Percentiles rank a stretch among this genome's conserved stretches.
phyloP scores from a whole-genome alignment of 2,888 invertebrate genomes.

The Leucania comma region DNA sequence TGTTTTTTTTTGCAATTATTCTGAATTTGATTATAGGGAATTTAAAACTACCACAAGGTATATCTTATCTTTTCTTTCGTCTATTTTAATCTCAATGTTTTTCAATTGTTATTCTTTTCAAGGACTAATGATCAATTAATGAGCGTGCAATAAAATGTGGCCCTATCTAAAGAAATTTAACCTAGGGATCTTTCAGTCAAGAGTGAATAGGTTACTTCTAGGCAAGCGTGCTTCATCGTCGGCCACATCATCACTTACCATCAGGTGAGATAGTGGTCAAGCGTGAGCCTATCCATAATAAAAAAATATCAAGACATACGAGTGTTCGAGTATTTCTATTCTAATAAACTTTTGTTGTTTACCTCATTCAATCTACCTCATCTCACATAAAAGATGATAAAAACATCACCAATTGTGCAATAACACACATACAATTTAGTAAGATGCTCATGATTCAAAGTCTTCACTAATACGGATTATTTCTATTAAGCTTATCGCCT shows the following conservation, averaged over 20 bases:
- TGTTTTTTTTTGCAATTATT: conserved; percentile 16
- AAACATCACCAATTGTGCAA: background rate
- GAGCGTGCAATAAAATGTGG: background rate
- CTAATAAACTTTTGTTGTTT: background rate
- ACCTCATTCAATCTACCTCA: background rate
- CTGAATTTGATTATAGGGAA: background rate
- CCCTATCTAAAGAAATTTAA: background rate
- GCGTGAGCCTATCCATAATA: too few relatives aligned
- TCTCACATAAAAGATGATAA: background rate
- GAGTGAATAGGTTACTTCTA: too few relatives aligned
- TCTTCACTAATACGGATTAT: conserved; percentile 12
- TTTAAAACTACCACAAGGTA: background rate
- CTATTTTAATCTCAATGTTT: too few relatives aligned
- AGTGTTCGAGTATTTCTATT: background rate
- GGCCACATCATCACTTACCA: too few relatives aligned
- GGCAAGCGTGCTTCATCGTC: too few relatives aligned
- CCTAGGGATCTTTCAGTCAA: too few relatives aligned
- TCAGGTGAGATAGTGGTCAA: too few relatives aligned
- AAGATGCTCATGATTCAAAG: background rate
- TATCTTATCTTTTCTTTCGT: too few relatives aligned
- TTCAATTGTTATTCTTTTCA: too few relatives aligned
- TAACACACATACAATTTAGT: background rate
- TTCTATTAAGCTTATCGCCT: conserved; percentile 2
- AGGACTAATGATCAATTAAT: background rate
- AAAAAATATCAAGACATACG: background rate